Conservation (phyloP, 2,797 vertebrate species). For the Takifugu rubripes region DNA sequence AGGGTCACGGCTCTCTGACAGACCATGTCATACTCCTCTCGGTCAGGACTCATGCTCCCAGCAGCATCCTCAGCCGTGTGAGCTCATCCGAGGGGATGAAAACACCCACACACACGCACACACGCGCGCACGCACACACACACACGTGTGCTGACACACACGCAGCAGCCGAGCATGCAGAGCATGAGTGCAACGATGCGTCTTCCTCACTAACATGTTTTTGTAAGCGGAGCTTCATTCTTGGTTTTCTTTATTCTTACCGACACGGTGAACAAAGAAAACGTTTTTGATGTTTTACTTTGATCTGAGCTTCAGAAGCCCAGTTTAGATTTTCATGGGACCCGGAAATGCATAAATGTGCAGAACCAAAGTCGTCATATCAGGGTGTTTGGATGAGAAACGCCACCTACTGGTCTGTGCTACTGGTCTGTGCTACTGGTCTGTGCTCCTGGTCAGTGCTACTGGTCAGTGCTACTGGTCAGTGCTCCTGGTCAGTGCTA, state of each 20-base stretch:
- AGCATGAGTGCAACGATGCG: constrained; percentile 57
- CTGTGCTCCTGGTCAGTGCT: too few relatives aligned
- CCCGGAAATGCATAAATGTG: neutral
- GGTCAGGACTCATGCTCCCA: constrained; percentile 80
- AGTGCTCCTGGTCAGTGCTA: too few relatives aligned
- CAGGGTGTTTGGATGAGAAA: constrained; percentile 3
- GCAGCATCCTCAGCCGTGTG: constrained; percentile 72
- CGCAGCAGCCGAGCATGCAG: constrained; percentile 46
- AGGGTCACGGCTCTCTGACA: constrained; percentile 82
- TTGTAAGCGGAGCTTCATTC: constrained; percentile 10
- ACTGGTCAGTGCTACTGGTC: too few relatives aligned
- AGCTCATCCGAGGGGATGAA: constrained; percentile 68
- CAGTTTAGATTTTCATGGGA: too few relatives aligned
- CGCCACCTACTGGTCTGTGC: too few relatives aligned
- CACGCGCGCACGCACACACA: constrained; percentile 35
- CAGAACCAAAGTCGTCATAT: neutral
- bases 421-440: too few relatives aligned
- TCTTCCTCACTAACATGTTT: constrained; percentile 35
- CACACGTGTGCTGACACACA: constrained; percentile 5
- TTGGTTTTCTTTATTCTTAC: neutral
- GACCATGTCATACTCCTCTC: constrained; percentile 80
- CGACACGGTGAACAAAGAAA: too few relatives aligned
- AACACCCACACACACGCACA: constrained; percentile 42
- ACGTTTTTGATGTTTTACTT: too few relatives aligned
- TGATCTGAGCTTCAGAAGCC: too few relatives aligned